These are phyloP conservation scores for Xylota sylvarum DNA, from an alignment of 2,888 invertebrate species.

Conservation along the genomic window DNA sequence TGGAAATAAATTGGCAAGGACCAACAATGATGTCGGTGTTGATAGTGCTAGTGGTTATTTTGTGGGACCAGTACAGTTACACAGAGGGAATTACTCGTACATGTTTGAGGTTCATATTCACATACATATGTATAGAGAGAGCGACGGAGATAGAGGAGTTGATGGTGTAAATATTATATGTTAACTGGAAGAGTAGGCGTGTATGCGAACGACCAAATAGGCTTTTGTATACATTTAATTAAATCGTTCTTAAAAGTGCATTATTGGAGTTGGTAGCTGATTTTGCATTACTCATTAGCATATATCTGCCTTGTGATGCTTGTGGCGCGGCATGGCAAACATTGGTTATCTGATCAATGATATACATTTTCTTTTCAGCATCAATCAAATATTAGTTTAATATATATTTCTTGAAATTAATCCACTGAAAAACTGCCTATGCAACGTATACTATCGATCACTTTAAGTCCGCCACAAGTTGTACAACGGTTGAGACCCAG, in stretches of 20 bases:
- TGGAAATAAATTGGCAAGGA: constrained; percentile 67
- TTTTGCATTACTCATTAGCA: neutral
- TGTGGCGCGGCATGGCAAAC: too few relatives aligned
- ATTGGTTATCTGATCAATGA: too few relatives aligned
- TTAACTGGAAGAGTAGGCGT: constrained; percentile 43
- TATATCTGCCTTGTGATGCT: too few relatives aligned
- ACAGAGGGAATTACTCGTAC: constrained; percentile 59
- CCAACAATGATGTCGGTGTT: constrained; percentile 55
- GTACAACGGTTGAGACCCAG: too few relatives aligned
- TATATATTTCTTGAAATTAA: too few relatives aligned
- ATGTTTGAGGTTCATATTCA: constrained; percentile 66
- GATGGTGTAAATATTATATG: constrained; percentile 31
- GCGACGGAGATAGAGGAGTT: neutral
- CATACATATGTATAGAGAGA: neutral
- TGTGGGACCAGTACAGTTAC: constrained; percentile 55
- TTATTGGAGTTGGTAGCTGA: neutral
- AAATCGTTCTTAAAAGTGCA: constrained; percentile 18
- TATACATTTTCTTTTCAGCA: too few relatives aligned
- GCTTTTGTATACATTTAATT: constrained; percentile 53
- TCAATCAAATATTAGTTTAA: too few relatives aligned
- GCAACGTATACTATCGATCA: too few relatives aligned
- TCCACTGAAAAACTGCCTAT: too few relatives aligned
- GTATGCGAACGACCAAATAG: constrained; percentile 46
- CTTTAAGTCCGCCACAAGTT: too few relatives aligned
- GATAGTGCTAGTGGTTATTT: constrained; percentile 68